Conservation (phyloP, 2,797 vertebrate genomes). For the Galago senegalensis region DNA sequence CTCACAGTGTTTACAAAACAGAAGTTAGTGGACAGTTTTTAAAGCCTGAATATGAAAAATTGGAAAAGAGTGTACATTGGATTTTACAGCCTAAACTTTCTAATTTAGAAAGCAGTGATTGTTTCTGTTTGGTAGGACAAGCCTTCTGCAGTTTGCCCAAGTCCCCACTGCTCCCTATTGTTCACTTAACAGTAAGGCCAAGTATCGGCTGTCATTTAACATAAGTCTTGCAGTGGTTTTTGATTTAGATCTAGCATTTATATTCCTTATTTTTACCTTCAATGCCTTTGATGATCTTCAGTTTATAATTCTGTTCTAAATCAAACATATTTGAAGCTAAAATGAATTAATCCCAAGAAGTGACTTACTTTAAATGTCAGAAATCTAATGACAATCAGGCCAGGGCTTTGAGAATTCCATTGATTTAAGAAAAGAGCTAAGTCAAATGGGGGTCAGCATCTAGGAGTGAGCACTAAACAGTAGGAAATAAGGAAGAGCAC, state of each 20-base stretch:
- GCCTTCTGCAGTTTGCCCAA: background rate
- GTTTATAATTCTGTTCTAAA: constrained; percentile 9
- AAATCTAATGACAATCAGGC: background rate
- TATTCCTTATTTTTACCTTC: background rate
- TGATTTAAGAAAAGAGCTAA: background rate
- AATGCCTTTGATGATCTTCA: background rate
- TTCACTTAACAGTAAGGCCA: background rate
- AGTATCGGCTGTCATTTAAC: background rate
- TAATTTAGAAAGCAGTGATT: background rate
- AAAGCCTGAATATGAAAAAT: background rate
- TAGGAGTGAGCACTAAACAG: background rate
- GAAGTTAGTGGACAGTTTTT: background rate
- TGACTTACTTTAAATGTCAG: background rate
- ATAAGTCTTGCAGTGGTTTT: background rate
- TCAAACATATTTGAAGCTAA: constrained; percentile 32
- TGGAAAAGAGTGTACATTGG: background rate
- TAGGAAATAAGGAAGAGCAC: background rate
- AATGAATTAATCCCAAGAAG: background rate
- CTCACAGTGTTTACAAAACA: background rate
- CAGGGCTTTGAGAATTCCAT: background rate
- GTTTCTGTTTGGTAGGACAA: background rate
- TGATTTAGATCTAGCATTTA: background rate
- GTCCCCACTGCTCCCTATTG: background rate
- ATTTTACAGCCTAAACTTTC: background rate
- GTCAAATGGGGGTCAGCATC: background rate